Base-by-base conservation (phyloP, 2,113 vertebrate genomes). In the Chamaea fasciata region DNA sequence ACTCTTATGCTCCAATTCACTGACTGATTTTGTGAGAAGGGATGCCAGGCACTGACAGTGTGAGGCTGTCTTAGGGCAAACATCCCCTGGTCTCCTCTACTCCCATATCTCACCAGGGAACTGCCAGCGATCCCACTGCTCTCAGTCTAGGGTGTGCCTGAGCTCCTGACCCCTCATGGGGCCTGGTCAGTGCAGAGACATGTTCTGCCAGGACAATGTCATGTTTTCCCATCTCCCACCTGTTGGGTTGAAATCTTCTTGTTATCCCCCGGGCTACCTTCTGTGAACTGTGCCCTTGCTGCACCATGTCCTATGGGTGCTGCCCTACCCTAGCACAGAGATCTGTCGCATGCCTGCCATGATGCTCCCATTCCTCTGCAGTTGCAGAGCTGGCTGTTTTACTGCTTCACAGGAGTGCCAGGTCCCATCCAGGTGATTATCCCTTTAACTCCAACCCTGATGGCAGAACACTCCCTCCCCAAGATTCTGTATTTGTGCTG, bases 161-260 rank as follows among this genome's bases (percentile, higher is more conserved):
- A 69, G 14, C 17, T 76, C 15, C 52, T 90, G 28, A 52, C 11
- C 9, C 17, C 1, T 28, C 3, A 2, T 0, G 0, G n/a, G 5
- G 3, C 20, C 64, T 71, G 30, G 9, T 60, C 26, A 49, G 13
- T 64, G 18, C 64, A 83, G 42, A 70, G 30, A 64, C 35, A 27
- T 68, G 3, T 44, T 67, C 41, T 86, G 17, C 17, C 33, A 47
- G 23, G 26, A 6, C 12, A 47, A 9, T 33, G 30, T 26, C 12
- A 3, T 42, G 20, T 33, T 94, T 68, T 85, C 22, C 5, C 8
- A 56, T 5, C 56, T 62, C 42, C 39, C 50, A 49, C 24, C 20
- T 13, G 0, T 15, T 46, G 31, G 37, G 8, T n/a, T 83, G 47
- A 67, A 74, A 46, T 53, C 26, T 30, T 50, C 4, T 78, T 2